Base-by-base conservation (phyloP, 1,140 invertebrate species). In the Stegodyphus dumicola region DNA sequence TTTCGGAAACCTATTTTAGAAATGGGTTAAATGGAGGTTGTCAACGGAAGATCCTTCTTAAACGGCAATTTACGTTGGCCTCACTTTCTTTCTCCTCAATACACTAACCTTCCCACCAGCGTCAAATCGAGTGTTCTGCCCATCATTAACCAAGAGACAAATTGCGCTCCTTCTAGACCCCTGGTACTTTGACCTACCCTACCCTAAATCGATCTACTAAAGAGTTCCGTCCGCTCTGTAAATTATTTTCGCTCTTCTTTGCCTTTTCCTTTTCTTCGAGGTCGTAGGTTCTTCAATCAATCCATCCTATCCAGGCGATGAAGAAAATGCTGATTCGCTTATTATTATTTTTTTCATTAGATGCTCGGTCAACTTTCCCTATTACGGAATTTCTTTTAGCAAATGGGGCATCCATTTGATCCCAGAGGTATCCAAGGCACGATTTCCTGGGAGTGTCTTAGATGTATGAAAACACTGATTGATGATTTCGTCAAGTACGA, bases 121-220 rank as follows among this genome's bases (percentile, higher is more conserved):
- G 77, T 79, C 77, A 79, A 79, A 79, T 79, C 77, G 77, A 79
- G 77, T 79, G 77, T 79, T 70, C 77, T 69, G 65, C 66, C 77
- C 77, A 79, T 79, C 77, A 69, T 79, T 79, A 79, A 79, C 77
- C 77, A 48, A 54, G 77, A 54, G 66, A 79, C 66, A 79, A 79
- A 79, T 79, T 53, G 65, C 33, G 69, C 77, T 49, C 65, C 52
- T 79, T 79, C 77, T 54, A 69, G 49, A 70, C 77, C 66, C 77
- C 66, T 79, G 77, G 65, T 66, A 79, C 52, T 56, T 49, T 69
- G 65, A 66, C 65, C 66, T 79, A 79, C 64, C 49, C 65, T 53
- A 48, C 52, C 6, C 77, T 13, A 70, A 70, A 79, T 79, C 66
- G 77, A 79, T 79, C 51, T 79, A 79, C 49, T 33, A 69, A 54